A percentile compares a stretch with the other conserved stretches of the same genome.
Conservation (phyloP, 1,140 invertebrate species). For the Aphelenchoides avenae region DNA sequence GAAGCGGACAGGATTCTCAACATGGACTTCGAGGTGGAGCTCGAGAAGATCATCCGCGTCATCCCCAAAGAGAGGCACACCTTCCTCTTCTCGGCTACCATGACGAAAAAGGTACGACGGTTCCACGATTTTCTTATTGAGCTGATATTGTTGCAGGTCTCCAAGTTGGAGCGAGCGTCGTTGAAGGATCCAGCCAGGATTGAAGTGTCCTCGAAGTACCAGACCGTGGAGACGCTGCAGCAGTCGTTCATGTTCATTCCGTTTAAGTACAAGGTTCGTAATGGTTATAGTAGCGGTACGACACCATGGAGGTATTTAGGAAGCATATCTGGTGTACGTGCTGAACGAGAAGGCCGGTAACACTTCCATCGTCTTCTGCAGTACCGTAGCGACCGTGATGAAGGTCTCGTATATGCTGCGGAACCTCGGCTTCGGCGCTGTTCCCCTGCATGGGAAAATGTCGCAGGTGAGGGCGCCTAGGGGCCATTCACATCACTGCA, state of each 20-base stretch:
- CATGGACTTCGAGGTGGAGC: conserved; percentile 65
- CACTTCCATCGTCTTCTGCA: conserved; percentile 93
- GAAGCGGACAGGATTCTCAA: conserved; percentile 56
- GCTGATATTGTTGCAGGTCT: conserved; percentile 73
- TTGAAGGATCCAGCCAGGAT: conserved; percentile 83
- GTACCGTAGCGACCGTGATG: conserved; percentile 85
- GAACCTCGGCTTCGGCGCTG: conserved; percentile 80
- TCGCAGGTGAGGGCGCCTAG: conserved; percentile 65
- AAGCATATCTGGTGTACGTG: conserved; percentile 91
- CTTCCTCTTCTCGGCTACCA: conserved; percentile 89
- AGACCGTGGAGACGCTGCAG: conserved; percentile 91
- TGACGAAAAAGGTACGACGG: conserved; percentile 30
- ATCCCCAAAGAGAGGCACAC: conserved; percentile 83
- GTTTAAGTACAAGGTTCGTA: conserved; percentile 82
- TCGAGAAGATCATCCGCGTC: conserved; percentile 81
- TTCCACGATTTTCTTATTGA: background rate
- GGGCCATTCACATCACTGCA: no score
- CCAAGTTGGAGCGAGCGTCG: conserved; percentile 89
- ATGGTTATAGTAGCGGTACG: conserved; percentile 10
- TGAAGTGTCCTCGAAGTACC: conserved; percentile 78
- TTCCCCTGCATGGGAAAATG: conserved; percentile 96
- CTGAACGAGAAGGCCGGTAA: conserved; percentile 92
- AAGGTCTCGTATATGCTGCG: conserved; percentile 79
- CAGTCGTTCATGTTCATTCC: conserved; percentile 95
- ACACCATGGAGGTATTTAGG: conserved; percentile 66